Evolutionary conservation across 2,888 invertebrate genomes (phyloP).

Genomic region (Spilarctia lutea): DNA sequence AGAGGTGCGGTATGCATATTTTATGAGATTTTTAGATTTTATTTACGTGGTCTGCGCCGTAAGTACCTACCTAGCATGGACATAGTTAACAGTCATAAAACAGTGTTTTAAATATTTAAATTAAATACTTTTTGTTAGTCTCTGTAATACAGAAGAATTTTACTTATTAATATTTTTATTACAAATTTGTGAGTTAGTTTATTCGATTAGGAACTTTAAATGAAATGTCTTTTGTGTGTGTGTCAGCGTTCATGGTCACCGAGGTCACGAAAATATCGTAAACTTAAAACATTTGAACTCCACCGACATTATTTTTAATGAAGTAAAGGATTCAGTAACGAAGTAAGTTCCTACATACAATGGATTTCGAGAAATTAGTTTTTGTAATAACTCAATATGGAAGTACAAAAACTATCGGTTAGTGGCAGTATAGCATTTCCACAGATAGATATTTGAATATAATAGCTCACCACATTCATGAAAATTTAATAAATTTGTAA

Average conservation of each 20-base stretch:
- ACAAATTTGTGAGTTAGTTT: background rate
- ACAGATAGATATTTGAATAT: conserved; percentile 26
- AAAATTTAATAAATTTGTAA: conserved; percentile 42
- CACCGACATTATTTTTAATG: conserved; percentile 8
- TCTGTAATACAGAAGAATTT: background rate
- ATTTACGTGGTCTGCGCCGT: background rate
- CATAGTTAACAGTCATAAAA: background rate
- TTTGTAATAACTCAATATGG: background rate
- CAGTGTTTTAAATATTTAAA: background rate
- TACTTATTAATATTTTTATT: background rate
- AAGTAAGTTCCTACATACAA: background rate
- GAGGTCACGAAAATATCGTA: conserved; percentile 17
- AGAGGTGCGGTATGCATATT: background rate
- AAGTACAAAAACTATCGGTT: background rate
- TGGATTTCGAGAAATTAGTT: background rate
- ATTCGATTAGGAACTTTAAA: background rate
- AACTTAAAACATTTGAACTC: conserved; percentile 13
- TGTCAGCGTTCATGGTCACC: conserved; percentile 15
- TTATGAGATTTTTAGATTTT: background rate
- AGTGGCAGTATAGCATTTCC: background rate
- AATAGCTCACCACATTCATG: conserved; percentile 27
- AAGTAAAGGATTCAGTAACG: background rate
- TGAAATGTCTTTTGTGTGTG: background rate
- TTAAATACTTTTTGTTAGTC: background rate
- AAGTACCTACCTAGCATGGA: background rate